Evolutionary conservation across 2,888 invertebrate genomes (phyloP).

Genomic region (Epinotia bilunana): DNA sequence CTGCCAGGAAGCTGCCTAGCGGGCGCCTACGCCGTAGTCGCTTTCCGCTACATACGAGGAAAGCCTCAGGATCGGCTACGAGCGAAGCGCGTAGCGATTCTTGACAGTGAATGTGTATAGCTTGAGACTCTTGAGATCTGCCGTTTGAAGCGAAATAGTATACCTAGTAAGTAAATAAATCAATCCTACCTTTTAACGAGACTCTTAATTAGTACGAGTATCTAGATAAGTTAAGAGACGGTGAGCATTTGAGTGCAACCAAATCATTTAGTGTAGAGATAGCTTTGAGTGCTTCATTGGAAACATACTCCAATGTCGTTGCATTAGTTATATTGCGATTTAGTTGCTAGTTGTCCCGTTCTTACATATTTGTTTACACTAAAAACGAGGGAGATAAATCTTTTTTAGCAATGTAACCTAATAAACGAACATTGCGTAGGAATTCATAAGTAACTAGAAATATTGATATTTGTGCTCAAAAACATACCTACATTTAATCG

Average conservation of each 20-base stretch:
- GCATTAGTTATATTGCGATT: not conserved
- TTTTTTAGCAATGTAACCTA: not conserved
- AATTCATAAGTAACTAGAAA: not conserved
- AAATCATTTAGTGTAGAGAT: not conserved
- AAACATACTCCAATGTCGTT: not conserved
- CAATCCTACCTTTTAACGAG: not conserved
- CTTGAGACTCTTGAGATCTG: not conserved
- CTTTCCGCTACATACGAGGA: too few species aligned
- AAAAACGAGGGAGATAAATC: not conserved
- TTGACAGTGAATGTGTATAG: too few species aligned
- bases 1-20: too few species aligned
- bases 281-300: not conserved
- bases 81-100: too few species aligned
- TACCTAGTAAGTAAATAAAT: not conserved
- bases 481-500: too few species aligned
- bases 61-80: too few species aligned
- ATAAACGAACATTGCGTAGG: not conserved
- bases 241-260: conserved; percentile 4
- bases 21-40: too few species aligned
- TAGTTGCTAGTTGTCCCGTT: not conserved
- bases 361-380: not conserved
- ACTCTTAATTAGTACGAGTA: conserved; percentile 12
- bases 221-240: not conserved
- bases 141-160: not conserved
- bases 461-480: not conserved